phyloP scores from a whole-genome alignment of 2,888 invertebrate genomes.

The Agrotis clavis region DNA sequence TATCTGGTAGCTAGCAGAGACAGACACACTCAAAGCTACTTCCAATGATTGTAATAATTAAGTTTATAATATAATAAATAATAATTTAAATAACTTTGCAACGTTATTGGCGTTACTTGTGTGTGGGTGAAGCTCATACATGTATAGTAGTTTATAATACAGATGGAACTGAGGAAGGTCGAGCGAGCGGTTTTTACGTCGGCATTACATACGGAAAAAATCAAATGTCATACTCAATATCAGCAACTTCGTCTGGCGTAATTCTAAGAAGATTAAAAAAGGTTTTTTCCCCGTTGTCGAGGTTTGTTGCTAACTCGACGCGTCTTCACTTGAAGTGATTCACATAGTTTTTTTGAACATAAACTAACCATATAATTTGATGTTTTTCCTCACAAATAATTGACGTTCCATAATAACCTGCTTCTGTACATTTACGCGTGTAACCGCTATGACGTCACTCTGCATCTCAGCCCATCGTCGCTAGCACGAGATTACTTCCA shows the following conservation, averaged over 20 bases:
- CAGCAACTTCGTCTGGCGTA: slow-evolving; percentile 1
- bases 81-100: slow-evolving; percentile 9
- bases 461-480: background rate
- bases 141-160: background rate
- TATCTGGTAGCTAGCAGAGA: background rate
- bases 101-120: slow-evolving; percentile 1
- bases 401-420: background rate
- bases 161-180: slow-evolving; percentile 37
- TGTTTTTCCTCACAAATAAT: background rate
- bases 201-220: slow-evolving; percentile 24
- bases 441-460: background rate
- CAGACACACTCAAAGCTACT: background rate
- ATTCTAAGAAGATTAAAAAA: slow-evolving; percentile 15
- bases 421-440: background rate
- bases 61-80: slow-evolving; percentile 23
- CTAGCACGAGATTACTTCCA: background rate
- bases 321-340: slow-evolving; percentile 14
- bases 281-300: slow-evolving; percentile 4
- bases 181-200: slow-evolving; percentile 33
- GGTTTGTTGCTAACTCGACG: slow-evolving; percentile 8
- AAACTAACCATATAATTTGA: background rate
- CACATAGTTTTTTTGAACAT: background rate
- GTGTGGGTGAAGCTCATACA: slow-evolving; percentile 24
- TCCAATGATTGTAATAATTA: slow-evolving; percentile 17
- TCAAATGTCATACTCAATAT: slow-evolving; percentile 34